These are phyloP conservation scores for Drosophila falleni DNA, from an alignment of 2,888 invertebrate genomes.

Conservation along the genomic window DNA sequence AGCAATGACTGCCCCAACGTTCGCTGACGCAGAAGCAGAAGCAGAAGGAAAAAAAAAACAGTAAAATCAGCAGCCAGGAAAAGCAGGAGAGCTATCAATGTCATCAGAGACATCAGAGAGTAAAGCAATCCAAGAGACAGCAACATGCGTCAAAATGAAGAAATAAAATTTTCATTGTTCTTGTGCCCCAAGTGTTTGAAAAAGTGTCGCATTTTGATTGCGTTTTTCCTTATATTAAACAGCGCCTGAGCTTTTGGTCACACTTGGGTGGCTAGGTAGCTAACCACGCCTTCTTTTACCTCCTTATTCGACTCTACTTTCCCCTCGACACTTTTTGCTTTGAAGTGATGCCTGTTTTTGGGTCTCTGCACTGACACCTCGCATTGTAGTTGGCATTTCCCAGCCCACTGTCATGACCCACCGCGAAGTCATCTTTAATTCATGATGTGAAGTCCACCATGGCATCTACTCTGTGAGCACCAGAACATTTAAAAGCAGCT, in stretches of 20 bases:
- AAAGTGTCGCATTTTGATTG: slow-evolving; percentile 80
- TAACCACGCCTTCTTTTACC: slow-evolving; percentile 2
- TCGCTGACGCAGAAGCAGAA: slow-evolving; percentile 8
- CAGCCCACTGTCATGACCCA: slow-evolving; percentile 49
- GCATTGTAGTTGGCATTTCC: slow-evolving; percentile 43
- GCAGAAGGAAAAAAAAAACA: no score
- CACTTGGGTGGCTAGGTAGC: slow-evolving; percentile 49
- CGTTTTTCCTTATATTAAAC: slow-evolving; percentile 71
- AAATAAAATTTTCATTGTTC: slow-evolving; percentile 78
- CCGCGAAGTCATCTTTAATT: slow-evolving; percentile 75
- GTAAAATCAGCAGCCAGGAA: neutral
- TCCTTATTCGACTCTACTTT: slow-evolving; percentile 14
- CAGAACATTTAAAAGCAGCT: slow-evolving; percentile 32
- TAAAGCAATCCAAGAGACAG: slow-evolving; percentile 5
- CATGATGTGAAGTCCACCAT: slow-evolving; percentile 52
- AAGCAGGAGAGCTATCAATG: slow-evolving; percentile 1
- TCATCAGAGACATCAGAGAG: slow-evolving; percentile 6
- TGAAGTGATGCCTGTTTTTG: slow-evolving; percentile 46
- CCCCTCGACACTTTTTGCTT: slow-evolving; percentile 49
- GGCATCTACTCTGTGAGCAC: slow-evolving; percentile 16
- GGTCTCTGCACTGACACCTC: slow-evolving; percentile 30
- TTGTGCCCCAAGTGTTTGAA: slow-evolving; percentile 69
- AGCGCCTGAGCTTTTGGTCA: slow-evolving; percentile 50
- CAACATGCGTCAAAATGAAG: slow-evolving; percentile 68
- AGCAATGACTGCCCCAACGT: slow-evolving; percentile 40